phyloP scores from a whole-genome alignment of 2,113 vertebrate species.

The Aegotheles bennettii region DNA sequence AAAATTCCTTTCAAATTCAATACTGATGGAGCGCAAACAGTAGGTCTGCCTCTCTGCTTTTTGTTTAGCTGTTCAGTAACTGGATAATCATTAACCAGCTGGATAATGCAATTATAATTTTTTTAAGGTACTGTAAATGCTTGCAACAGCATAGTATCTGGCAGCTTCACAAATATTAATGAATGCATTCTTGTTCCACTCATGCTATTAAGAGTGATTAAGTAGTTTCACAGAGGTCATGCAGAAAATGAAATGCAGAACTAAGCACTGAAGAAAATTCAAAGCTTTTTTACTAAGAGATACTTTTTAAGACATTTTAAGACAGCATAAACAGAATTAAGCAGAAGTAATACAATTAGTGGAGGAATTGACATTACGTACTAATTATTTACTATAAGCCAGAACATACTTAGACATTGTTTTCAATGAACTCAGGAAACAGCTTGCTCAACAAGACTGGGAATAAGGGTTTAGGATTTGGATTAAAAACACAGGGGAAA shows the following conservation, averaged over 20 bases:
- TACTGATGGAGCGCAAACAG: not conserved
- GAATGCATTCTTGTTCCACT: conserved; percentile 59
- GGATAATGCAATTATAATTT: conserved; percentile 45
- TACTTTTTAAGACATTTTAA: conserved; percentile 10
- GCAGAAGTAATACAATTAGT: not conserved
- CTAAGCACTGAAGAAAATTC: conserved; percentile 9
- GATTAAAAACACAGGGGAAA: conserved; percentile 18
- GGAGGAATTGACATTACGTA: not conserved
- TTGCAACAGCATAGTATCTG: conserved; percentile 23
- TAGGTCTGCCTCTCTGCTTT: conserved; percentile 21
- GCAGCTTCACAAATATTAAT: conserved; percentile 55
- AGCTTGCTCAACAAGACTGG: conserved; percentile 35
- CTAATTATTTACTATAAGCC: conserved; percentile 21
- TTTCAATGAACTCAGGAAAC: conserved; percentile 4
- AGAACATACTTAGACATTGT: not conserved
- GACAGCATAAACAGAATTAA: conserved; percentile 9
- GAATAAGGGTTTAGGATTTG: conserved; percentile 21
- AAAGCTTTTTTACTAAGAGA: not conserved
- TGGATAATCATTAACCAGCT: conserved; percentile 61
- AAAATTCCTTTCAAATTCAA: conserved; percentile 38
- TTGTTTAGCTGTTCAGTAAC: conserved; percentile 47
- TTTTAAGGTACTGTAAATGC: conserved; percentile 46
- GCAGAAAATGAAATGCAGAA: conserved; percentile 47
- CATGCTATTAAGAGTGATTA: conserved; percentile 46
- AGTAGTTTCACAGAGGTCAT: conserved; percentile 45